These are phyloP conservation scores for Cynoglossus semilaevis DNA, from an alignment of 2,113 vertebrate species.

Conservation along the genomic window DNA sequence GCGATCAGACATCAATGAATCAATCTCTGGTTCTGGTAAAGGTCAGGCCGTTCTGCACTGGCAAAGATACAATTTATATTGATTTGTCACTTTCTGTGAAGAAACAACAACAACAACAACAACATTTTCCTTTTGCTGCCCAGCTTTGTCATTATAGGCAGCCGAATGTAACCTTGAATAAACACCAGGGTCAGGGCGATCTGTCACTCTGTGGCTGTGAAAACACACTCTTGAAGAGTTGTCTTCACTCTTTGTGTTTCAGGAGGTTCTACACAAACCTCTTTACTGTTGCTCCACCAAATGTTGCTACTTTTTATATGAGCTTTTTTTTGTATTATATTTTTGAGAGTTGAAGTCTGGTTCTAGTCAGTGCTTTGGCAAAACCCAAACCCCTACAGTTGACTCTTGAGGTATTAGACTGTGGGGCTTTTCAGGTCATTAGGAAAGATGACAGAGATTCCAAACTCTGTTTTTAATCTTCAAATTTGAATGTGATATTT, in stretches of 20 bases:
- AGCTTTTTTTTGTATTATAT: too few species aligned
- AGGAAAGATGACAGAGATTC: too few species aligned
- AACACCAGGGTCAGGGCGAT: not conserved
- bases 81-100: slow-evolving; percentile 22
- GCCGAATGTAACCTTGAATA: slow-evolving; percentile 5
- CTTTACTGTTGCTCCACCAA: not conserved
- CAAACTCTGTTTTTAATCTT: too few species aligned
- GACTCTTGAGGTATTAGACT: too few species aligned
- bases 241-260: not conserved
- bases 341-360: too few species aligned
- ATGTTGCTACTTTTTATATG: too few species aligned
- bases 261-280: not conserved
- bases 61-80: slow-evolving; percentile 1
- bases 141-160: slow-evolving; percentile 3
- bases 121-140: not conserved
- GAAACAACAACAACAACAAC: accelerated
- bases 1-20: not conserved
- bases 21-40: not conserved
- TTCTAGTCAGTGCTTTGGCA: too few species aligned
- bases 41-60: not conserved
- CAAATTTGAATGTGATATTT: too few species aligned
- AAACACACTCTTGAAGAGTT: slow-evolving; percentile 1
- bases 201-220: not conserved
- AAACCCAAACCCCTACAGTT: too few species aligned
- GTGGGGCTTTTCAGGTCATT: too few species aligned